Evolutionary conservation across 2,113 vertebrate genomes (phyloP), one percentile per base, ranked within the genome.

Genomic region (Tetrao urogallus): DNA sequence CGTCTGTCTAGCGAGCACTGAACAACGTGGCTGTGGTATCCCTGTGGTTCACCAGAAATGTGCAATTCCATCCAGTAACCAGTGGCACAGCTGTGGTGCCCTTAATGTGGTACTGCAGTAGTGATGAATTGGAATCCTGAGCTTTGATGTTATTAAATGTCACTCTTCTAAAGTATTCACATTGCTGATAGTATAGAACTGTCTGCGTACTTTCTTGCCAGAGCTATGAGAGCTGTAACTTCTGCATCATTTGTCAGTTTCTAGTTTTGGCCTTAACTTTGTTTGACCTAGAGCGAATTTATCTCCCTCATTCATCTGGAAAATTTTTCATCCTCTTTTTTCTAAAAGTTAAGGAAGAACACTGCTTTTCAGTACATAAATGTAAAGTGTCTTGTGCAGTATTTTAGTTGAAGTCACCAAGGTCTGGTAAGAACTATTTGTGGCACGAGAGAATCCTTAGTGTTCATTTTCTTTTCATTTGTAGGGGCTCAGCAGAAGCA

Each of bases 401-500:
- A 47, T 58, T 74, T 86, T 17, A 60, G 32, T 40, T 67, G 0
- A 71, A 82, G 43, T 13, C 50, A 21, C 21, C 16, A 63, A 78
- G 22, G 6, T 40, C 50, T 82, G 42, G 13, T 70, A 57, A 28
- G 80, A 90, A 50, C 34, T 38, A 0, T 22, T 30, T 42, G 11
- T 1, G 3, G 14, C 34, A 32, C 21, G 74, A 2, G 18, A 28
- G 40, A 56, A 57, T 42, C 25, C 20, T 63, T 78, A 25, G 3
- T 25, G 24, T 57, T 91, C 47, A 19, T 21, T 61, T 82, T 47
- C 24, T 61, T 82, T 47, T 71, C 32, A 2, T 42, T 36, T 72
- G 25, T 76, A 99, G 98, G 97, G 60, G 85, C 85, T 63, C 87
- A 93, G 91, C 60, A 61, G n/a, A 99, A 98, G 89, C 98, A 76